phyloP scores from a whole-genome alignment of 2,113 vertebrate species.

The Ahaetulla prasina region DNA sequence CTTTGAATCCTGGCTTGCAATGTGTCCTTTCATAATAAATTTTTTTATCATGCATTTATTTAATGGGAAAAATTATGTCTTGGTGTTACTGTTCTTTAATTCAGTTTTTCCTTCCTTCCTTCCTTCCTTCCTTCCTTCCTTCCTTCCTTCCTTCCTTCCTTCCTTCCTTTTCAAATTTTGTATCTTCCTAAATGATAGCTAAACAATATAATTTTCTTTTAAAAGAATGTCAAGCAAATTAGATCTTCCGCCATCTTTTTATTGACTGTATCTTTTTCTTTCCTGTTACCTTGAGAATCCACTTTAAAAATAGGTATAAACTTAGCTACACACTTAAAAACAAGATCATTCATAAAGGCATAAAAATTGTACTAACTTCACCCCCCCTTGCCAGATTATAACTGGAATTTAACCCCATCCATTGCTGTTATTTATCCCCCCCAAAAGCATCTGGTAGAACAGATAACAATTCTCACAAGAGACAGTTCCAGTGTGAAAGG shows the following conservation, averaged over 20 bases:
- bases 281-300: neutral
- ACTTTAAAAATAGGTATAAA: neutral
- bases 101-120: slow-evolving; percentile 74
- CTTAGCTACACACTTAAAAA: neutral
- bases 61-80: slow-evolving; percentile 95
- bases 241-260: slow-evolving; percentile 24
- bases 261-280: neutral
- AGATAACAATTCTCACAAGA: neutral
- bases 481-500: neutral
- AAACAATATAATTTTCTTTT: slow-evolving; percentile 36
- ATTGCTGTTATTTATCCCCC: neutral
- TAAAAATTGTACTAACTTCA: neutral
- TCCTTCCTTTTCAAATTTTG: slow-evolving; percentile 21
- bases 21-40: slow-evolving; percentile 96
- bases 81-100: slow-evolving; percentile 83
- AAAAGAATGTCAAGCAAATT: neutral
- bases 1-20: slow-evolving; percentile 89
- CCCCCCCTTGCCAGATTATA: neutral
- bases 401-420: neutral
- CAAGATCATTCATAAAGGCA: neutral
- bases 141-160: slow-evolving; percentile 67
- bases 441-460: neutral
- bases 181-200: slow-evolving; percentile 60
- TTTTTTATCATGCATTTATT: slow-evolving; percentile 93
- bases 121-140: slow-evolving; percentile 53